Base-by-base conservation (phyloP, 2,888 invertebrate species). In the Margaritifera margaritifera region DNA sequence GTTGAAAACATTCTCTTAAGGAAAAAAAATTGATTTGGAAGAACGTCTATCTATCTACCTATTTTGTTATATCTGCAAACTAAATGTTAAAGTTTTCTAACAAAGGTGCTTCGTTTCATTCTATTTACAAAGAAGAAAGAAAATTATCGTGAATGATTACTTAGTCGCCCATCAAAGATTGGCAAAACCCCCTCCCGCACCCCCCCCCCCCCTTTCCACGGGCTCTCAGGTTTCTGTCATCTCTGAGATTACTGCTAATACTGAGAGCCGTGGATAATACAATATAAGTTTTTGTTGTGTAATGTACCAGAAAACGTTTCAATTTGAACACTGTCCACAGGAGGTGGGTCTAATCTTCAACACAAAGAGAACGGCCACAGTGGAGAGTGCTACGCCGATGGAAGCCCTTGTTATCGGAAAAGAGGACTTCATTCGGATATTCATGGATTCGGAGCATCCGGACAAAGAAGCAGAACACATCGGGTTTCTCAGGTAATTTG, bases 391-490 rank as follows among this genome's bases (percentile, higher is more conserved):
- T 8, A 80, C 80, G 0, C 72, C 79, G 0, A 84, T 85, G 84
- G 82, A 84, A 62, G 66, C 84, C 19, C 68, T 85, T 24, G 82
- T 80, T 0, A 80, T 85, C 4, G 80, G 82, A n/a, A 80, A 82
- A 69, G 81, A 82, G 54, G 84, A 84, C 60, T 85, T 84, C 68
- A 76, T 80, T 20, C 66, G 78, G n/a, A 84, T 85, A 53, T 85
- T 85, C 63, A 82, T 83, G 80, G 80, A 80, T 60, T 73, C 81
- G 19, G 83, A 82, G 64, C 74, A 82, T 63, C 81, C 78, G 4
- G 77, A 83, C 19, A 80, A 80, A 31, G 80, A 83, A 60, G 79
- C 80, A 25, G 80, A 84, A 11, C 87, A 88, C 67, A 81, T 88
- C 27, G 73, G 73, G 54, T 88, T 84, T 68, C 77, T 85, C 27